These are phyloP conservation scores for Papilio glaucus DNA, from an alignment of 1,140 invertebrate species.

Conservation along the genomic window DNA sequence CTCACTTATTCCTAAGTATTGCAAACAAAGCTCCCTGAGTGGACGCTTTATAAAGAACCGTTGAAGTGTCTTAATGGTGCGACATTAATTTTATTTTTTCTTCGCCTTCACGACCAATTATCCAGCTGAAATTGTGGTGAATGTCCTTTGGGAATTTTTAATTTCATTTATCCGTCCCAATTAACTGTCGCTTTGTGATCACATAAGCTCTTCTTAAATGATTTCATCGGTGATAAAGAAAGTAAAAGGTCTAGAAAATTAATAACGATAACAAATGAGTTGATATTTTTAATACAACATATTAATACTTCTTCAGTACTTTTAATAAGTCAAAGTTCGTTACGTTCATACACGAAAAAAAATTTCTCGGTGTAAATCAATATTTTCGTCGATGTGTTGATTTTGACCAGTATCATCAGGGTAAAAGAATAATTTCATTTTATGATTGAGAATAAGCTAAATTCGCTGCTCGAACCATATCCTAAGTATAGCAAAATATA, in stretches of 20 bases:
- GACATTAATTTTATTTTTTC: slow-evolving; percentile 76
- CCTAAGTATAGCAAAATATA: too few relatives aligned
- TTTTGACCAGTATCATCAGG: too few relatives aligned
- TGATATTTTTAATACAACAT: too few relatives aligned
- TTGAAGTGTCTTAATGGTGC: slow-evolving; percentile 71
- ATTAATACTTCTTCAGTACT: too few relatives aligned
- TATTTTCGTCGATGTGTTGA: too few relatives aligned
- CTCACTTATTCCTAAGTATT: slow-evolving; percentile 42
- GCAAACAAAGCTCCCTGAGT: slow-evolving; percentile 64
- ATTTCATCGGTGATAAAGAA: background rate
- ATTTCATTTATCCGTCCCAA: slow-evolving; percentile 58
- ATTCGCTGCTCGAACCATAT: too few relatives aligned
- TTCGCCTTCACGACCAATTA: slow-evolving; percentile 67
- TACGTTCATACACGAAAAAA: too few relatives aligned
- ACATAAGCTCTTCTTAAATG: background rate
- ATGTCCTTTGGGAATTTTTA: slow-evolving; percentile 57
- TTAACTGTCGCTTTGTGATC: slow-evolving; percentile 49
- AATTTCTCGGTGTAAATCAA: too few relatives aligned
- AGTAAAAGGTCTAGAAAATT: background rate
- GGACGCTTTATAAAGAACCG: slow-evolving; percentile 66
- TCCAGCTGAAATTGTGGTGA: slow-evolving; percentile 49
- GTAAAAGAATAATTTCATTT: too few relatives aligned
- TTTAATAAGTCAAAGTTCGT: too few relatives aligned
- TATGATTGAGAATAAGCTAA: too few relatives aligned
- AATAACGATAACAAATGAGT: too few relatives aligned